Percentiles rank a stretch among this genome's conserved stretches.
These are phyloP conservation scores for Eristalis pertinax DNA, from an alignment of 2,888 invertebrate species.

Conservation along the genomic window DNA sequence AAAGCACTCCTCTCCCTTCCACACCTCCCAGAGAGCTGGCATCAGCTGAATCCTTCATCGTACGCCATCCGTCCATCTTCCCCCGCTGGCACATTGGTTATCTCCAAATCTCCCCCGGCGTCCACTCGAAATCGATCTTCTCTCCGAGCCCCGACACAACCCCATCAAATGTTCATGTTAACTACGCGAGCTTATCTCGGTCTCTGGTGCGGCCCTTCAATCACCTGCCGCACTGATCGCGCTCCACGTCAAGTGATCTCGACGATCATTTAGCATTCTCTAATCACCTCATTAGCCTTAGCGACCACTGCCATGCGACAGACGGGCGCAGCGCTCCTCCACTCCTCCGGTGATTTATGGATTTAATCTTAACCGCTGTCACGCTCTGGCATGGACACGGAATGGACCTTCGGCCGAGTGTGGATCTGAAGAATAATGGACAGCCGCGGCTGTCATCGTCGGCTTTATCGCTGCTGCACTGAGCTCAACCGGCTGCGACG, in stretches of 20 bases:
- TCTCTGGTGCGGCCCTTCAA: not conserved
- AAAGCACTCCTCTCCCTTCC: no score
- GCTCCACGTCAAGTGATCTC: slow-evolving; percentile 27
- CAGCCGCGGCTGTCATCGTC: slow-evolving; percentile 44
- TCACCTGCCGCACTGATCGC: slow-evolving; percentile 1
- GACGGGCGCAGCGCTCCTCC: not conserved
- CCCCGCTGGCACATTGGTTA: not conserved
- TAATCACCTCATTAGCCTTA: slow-evolving; percentile 57
- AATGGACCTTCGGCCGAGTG: slow-evolving; percentile 31
- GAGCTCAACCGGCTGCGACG: not conserved
- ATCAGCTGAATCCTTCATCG: no score
- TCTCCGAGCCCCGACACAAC: not conserved
- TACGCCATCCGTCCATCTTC: not conserved
- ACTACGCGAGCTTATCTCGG: slow-evolving; percentile 10
- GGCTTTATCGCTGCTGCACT: slow-evolving; percentile 26
- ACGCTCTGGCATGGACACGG: slow-evolving; percentile 27
- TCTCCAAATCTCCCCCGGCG: not conserved
- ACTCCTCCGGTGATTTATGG: slow-evolving; percentile 51
- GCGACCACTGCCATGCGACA: slow-evolving; percentile 39
- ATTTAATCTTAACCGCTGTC: slow-evolving; percentile 57
- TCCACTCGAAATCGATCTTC: not conserved
- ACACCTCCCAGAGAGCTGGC: no score
- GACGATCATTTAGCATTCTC: slow-evolving; percentile 48
- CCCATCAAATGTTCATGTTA: not conserved
- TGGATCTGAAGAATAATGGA: slow-evolving; percentile 46